Evolutionary conservation across 2,888 invertebrate species (phyloP), one percentile per base, ranked within the genome.

Genomic region (Glaucopsyche alexis): DNA sequence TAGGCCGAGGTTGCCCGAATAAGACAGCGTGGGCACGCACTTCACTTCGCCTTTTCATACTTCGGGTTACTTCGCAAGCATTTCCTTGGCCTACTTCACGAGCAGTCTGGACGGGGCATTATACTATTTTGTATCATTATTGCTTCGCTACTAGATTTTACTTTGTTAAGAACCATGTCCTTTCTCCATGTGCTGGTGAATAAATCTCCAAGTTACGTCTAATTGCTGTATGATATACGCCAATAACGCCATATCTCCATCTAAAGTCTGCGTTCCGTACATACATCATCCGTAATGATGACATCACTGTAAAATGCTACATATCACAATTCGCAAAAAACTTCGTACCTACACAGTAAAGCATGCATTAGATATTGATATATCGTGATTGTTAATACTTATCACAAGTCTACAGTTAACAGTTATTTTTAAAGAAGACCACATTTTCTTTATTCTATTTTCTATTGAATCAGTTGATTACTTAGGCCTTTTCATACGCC

Each of bases 201-300:
- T 76, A 76, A 78, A 80, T 78, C 77, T 74, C 74, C 52, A 71
- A 74, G 73, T 74, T 77, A 74, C 42, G 74, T 77, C 78, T 80
- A 80, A 81, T 80, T 79, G 83, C 81, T 74, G 73, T 74, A 82
- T 85, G 29, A 7, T 42, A 86, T 72, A n/a, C 73, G 19, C n/a
- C n/a, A n/a, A n/a, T n/a, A n/a, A n/a, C 73, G 75, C 76, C 77
- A 81, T 86, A 86, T 87, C 86, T 67, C 76, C 80, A 82, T 84
- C 82, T 60, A 42, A 66, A 72, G 40, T 66, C 76, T 75, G 50
- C 74, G 66, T 50, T 67, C 73, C 73, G 74, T 76, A 60, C 74
- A 79, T 82, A 81, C 82, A 80, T 81, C 81, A 82, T 80, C 74
- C 72, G 78, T 83, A 81, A 86, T 86, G 84, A 84, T 79, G 79